Evolutionary conservation across 1,140 invertebrate genomes (phyloP).

Genomic region (Venustaconcha ellipsiformis): DNA sequence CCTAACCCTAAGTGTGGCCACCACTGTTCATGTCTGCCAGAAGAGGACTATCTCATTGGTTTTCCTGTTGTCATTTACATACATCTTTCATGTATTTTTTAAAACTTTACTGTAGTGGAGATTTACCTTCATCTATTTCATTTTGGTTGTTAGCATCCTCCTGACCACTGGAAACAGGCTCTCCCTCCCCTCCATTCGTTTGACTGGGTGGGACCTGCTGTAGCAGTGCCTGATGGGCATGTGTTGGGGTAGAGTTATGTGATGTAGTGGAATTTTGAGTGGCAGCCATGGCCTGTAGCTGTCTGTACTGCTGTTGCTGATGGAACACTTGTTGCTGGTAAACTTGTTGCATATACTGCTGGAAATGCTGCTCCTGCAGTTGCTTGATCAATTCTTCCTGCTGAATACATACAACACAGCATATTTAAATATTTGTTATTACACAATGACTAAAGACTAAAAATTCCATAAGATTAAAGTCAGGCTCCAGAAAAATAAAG

Average conservation of each 20-base stretch:
- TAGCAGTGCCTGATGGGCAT: constrained; percentile 10
- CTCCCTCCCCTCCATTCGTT: background rate
- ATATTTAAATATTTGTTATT: background rate
- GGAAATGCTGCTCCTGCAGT: constrained; percentile 97
- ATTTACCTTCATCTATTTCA: background rate
- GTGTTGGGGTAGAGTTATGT: constrained; percentile 14
- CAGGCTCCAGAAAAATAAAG: background rate
- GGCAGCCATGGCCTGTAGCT: constrained; percentile 49
- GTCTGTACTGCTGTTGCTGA: constrained; percentile 65
- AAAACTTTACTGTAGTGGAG: background rate
- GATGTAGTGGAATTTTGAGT: constrained; percentile 12
- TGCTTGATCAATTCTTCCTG: constrained; percentile 93
- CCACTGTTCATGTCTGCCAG: too few relatives aligned
- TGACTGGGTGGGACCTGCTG: constrained; percentile 9
- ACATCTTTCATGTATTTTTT: background rate
- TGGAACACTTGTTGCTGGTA: constrained; percentile 73
- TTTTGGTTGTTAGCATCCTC: constrained; percentile 4
- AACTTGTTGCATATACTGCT: constrained; percentile 95
- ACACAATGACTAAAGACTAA: background rate
- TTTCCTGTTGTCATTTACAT: too few relatives aligned
- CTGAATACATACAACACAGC: constrained; percentile 67
- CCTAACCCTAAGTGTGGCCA: too few relatives aligned
- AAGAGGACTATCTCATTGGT: too few relatives aligned
- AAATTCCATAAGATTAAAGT: background rate
- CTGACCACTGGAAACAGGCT: constrained; percentile 6